Base-by-base conservation (phyloP, 1,140 invertebrate species). In the Drosophila pallidifrons region DNA sequence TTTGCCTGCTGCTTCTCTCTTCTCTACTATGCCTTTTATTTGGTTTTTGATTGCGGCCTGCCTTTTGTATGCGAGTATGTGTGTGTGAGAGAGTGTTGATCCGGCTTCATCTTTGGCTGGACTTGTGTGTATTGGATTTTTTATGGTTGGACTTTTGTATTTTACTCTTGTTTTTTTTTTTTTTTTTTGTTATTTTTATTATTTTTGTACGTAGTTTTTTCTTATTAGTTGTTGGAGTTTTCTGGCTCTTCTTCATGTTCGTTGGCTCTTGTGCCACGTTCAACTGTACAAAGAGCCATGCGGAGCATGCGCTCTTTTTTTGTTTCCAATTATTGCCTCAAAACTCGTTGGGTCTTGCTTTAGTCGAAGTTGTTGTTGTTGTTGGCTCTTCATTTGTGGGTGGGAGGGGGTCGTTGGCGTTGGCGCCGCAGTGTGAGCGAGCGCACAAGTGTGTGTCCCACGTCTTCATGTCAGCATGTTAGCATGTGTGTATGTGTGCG, bases 271-370 rank as follows among this genome's bases (percentile, higher is more conserved):
- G 20, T 68, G 58, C 28, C 66, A 80, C 71, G 67, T 79, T 83
- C 67, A 81, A 88, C 85, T 78, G 80, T 83, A 88, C 77, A 81
- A 89, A 63, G 76, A 71, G 60, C 60, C 65, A 75, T 54, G 66
- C 77, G 68, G 77, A 70, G 83, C 83, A 88, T 88, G 83, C 83
- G 83, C 83, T 87, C 73, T 82, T 82, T 66, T 72, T 79, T 80
- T 41, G 13, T 32, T 75, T 89, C 25, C 70, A 70, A 79, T 87
- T 77, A 82, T 88, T 82, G 70, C 63, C 59, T 45, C 28, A 0
- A 47, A 58, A 70, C 65, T 81, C 68, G 76, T 68, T 82, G 72
- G 72, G 70, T 20, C 59, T 47, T 35, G 25, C 20, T 66, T 58
- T 49, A 41, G 20, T 63, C 47, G 59, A 13, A 61, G 51, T 43